phyloP scores from a whole-genome alignment of 2,797 vertebrate genomes.

The Catamblyrhynchus diadema region DNA sequence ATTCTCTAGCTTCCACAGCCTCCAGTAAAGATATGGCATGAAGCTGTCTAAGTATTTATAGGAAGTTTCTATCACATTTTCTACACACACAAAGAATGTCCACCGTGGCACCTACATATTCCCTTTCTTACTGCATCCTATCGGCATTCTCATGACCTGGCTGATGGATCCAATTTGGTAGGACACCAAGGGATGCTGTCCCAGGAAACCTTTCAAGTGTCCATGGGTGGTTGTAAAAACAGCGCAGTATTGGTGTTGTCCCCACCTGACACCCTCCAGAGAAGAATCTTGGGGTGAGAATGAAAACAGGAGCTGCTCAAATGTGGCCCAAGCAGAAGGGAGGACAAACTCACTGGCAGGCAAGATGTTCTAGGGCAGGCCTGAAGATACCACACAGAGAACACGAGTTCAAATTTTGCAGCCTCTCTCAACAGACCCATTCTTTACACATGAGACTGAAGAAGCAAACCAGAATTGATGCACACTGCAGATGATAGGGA shows the following conservation, averaged over 20 bases:
- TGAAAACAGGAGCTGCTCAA: not conserved
- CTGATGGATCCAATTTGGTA: not conserved
- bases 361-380: not conserved
- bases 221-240: fast-evolving
- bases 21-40: not conserved
- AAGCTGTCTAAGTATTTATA: not conserved
- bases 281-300: not conserved
- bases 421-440: not conserved
- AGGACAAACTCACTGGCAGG: not conserved
- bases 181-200: not conserved
- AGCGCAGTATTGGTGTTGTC: fast-evolving
- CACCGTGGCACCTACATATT: not conserved
- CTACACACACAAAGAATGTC: not conserved
- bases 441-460: not conserved
- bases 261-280: not conserved
- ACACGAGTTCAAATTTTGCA: not conserved
- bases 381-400: fast-evolving
- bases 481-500: not conserved
- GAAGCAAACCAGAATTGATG: not conserved
- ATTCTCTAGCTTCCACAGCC: not conserved
- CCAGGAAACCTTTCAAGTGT: not conserved
- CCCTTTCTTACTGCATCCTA: not conserved
- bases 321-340: not conserved
- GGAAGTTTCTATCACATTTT: not conserved
- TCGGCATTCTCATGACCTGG: not conserved